Percentiles rank a stretch among this genome's conserved stretches.
Conservation (phyloP, 2,888 invertebrate species). For the Oscheius onirici region DNA sequence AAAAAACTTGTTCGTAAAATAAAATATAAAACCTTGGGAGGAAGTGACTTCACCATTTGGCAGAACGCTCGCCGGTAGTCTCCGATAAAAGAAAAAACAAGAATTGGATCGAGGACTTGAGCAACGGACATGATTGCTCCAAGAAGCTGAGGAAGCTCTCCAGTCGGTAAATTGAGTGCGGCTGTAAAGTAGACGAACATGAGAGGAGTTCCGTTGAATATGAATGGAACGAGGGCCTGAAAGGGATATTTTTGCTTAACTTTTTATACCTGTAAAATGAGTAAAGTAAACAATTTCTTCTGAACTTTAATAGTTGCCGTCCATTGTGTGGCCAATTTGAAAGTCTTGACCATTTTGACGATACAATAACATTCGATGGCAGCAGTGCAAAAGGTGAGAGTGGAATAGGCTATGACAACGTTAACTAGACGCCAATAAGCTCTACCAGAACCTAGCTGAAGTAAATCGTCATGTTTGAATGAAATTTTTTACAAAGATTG, state of each 20-base stretch:
- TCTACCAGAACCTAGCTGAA: not conserved
- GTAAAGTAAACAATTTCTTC: not conserved
- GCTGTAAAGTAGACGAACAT: not conserved
- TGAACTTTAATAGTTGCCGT: not conserved
- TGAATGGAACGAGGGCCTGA: not conserved
- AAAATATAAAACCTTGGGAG: no score
- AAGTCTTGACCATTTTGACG: not conserved
- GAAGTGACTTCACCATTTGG: no score
- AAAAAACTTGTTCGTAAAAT: no score
- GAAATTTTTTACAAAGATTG: not conserved
- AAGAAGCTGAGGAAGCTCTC: not conserved
- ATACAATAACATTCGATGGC: not conserved
- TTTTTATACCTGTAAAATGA: not conserved
- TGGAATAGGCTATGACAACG: not conserved
- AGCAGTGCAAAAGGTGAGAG: not conserved
- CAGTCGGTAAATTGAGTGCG: not conserved
- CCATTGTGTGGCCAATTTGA: not conserved
- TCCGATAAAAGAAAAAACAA: not conserved
- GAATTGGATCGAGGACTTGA: not conserved
- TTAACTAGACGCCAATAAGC: not conserved
- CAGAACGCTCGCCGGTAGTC: not conserved
- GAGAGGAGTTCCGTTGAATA: constrained; percentile 6
- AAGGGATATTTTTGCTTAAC: not conserved
- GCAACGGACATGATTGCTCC: constrained; percentile 6
- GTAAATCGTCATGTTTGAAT: not conserved